Percentiles rank a stretch among this genome's conserved stretches.
phyloP scores from a whole-genome alignment of 2,113 vertebrate species.

The Barnardius zonarius region DNA sequence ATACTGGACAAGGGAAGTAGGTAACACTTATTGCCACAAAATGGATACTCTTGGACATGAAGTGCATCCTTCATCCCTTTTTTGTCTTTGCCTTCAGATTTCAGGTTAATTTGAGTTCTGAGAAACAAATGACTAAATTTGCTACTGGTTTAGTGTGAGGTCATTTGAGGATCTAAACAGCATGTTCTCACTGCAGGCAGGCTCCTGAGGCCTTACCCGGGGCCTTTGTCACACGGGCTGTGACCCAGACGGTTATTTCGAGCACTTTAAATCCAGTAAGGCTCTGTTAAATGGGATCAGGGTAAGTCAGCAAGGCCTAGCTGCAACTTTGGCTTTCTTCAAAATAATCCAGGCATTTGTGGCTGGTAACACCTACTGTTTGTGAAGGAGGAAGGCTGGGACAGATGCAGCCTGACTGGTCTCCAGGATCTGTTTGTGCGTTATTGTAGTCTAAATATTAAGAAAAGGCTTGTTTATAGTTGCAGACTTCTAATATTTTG shows the following conservation, averaged over 20 bases:
- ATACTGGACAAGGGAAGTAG: background rate
- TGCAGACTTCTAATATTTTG: background rate
- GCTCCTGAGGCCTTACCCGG: background rate
- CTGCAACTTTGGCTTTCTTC: background rate
- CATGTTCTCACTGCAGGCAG: background rate
- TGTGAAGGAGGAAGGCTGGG: background rate
- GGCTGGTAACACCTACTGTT: background rate
- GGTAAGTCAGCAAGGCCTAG: conserved; percentile 9
- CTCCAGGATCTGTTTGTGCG: background rate
- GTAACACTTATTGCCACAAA: background rate
- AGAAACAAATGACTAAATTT: background rate
- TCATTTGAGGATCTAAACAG: background rate
- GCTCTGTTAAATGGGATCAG: conserved; percentile 14
- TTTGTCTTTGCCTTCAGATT: background rate
- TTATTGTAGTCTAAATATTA: background rate
- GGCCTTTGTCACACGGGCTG: background rate
- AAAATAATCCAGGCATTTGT: background rate
- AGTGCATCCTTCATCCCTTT: background rate
- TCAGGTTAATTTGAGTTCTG: background rate
- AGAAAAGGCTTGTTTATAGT: background rate
- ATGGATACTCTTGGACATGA: background rate
- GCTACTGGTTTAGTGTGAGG: background rate
- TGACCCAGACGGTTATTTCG: conserved; percentile 34
- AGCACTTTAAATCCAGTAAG: conserved; percentile 27
- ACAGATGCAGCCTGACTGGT: background rate